Percentiles rank a stretch among this genome's conserved stretches.
Evolutionary conservation across 2,797 vertebrate genomes (phyloP).

Genomic region (Xenopus petersii): DNA sequence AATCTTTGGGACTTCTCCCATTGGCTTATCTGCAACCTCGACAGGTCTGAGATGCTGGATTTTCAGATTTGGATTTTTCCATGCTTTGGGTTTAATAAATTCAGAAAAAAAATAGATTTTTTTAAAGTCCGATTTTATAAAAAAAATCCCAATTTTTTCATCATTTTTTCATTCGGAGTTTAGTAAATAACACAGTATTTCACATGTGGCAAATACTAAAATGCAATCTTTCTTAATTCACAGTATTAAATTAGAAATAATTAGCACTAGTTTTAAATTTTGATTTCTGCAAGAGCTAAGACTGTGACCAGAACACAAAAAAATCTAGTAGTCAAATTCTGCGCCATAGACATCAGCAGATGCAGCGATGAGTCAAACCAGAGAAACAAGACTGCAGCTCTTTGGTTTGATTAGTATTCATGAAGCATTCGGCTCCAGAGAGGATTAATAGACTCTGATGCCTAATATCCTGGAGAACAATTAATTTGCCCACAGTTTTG

Average conservation of each 20-base stretch:
- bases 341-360: slow-evolving; percentile 40
- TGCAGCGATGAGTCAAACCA: slow-evolving; percentile 53
- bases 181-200: too few relatives aligned
- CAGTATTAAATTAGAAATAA: neutral
- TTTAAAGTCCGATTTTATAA: too few relatives aligned
- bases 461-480: slow-evolving; percentile 99
- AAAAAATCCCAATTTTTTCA: too few relatives aligned
- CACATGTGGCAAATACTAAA: too few relatives aligned
- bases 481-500: slow-evolving; percentile 99
- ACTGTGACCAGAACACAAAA: slow-evolving; percentile 54
- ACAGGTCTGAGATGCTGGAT: too few relatives aligned
- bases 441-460: slow-evolving; percentile 99
- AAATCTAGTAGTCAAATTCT: slow-evolving; percentile 48
- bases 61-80: too few relatives aligned
- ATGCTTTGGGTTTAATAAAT: too few relatives aligned
- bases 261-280: neutral
- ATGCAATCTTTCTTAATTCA: too few relatives aligned
- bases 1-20: too few relatives aligned
- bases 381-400: slow-evolving; percentile 75
- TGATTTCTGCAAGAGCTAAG: slow-evolving; percentile 4
- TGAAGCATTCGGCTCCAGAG: slow-evolving; percentile 85
- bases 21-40: too few relatives aligned
- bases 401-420: slow-evolving; percentile 93
- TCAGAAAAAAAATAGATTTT: too few relatives aligned
- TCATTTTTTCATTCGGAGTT: too few relatives aligned